Evolutionary conservation across 2,888 invertebrate genomes (phyloP).

Genomic region (Poecilobothrus nobilitatus): DNA sequence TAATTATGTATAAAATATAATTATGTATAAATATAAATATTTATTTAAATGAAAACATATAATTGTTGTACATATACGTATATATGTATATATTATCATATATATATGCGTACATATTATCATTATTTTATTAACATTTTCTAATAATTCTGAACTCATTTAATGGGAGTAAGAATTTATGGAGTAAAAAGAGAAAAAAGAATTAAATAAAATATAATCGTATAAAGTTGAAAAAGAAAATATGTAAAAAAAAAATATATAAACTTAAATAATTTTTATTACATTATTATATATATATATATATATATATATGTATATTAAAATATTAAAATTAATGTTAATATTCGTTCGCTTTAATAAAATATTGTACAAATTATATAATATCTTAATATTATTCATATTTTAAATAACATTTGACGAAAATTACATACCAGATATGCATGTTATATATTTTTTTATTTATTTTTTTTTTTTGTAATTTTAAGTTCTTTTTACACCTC

Average conservation of each 20-base stretch:
- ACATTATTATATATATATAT: background rate
- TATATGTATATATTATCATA: too few species aligned
- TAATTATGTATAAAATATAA: too few species aligned
- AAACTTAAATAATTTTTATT: too few species aligned
- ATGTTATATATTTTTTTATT: slow-evolving; percentile 26
- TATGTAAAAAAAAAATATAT: too few species aligned
- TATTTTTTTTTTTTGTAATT: slow-evolving; percentile 33
- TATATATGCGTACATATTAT: too few species aligned
- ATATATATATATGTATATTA: background rate
- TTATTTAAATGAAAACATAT: too few species aligned
- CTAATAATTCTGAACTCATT: background rate
- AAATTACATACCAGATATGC: slow-evolving; percentile 27
- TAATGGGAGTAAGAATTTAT: background rate
- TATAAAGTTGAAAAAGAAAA: too few species aligned
- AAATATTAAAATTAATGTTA: too few species aligned
- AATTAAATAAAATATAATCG: too few species aligned
- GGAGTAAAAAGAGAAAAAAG: too few species aligned
- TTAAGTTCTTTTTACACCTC: slow-evolving; percentile 18
- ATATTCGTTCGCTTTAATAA: background rate
- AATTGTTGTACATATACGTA: too few species aligned
- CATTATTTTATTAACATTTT: background rate
- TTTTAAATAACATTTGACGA: background rate
- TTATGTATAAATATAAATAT: too few species aligned
- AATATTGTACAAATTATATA: background rate
- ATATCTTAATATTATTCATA: background rate